A percentile compares a stretch with the other conserved stretches of the same genome.
phyloP scores from a whole-genome alignment of 2,113 vertebrate species.

The Cyprinus carpio region DNA sequence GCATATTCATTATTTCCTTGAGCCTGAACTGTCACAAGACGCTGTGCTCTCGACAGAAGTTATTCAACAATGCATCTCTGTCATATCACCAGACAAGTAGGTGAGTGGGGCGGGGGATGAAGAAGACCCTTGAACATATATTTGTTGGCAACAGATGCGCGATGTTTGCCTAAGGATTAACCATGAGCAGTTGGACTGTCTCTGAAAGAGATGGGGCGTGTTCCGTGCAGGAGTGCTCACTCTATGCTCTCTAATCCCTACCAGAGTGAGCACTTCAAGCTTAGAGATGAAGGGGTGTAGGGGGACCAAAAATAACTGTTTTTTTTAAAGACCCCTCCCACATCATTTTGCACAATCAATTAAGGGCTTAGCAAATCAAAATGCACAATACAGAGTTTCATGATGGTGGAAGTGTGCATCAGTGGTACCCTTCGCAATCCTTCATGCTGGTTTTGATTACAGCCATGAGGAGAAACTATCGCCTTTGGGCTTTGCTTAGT shows the following conservation, averaged over 20 bases:
- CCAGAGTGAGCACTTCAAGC: no score
- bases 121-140: background rate
- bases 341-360: no score
- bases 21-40: background rate
- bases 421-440: no score
- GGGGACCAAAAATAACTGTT: no score
- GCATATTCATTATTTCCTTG: background rate
- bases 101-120: background rate
- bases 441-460: no score
- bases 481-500: no score
- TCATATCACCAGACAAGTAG: background rate
- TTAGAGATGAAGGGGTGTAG: no score
- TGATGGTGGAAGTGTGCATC: no score
- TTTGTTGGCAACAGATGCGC: conserved; percentile 29
- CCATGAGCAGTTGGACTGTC: background rate
- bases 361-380: no score
- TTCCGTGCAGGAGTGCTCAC: background rate
- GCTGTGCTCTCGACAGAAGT: background rate
- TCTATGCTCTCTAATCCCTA: background rate
- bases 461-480: no score
- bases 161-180: background rate
- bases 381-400: no score
- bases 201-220: background rate
- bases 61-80: background rate
- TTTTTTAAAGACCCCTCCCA: no score